A percentile compares a stretch with the other conserved stretches of the same genome.
These are phyloP conservation scores for Haliclona indistincta DNA, from an alignment of 37 sponge, comb jelly and placozoan genomes.

Conservation along the genomic window DNA sequence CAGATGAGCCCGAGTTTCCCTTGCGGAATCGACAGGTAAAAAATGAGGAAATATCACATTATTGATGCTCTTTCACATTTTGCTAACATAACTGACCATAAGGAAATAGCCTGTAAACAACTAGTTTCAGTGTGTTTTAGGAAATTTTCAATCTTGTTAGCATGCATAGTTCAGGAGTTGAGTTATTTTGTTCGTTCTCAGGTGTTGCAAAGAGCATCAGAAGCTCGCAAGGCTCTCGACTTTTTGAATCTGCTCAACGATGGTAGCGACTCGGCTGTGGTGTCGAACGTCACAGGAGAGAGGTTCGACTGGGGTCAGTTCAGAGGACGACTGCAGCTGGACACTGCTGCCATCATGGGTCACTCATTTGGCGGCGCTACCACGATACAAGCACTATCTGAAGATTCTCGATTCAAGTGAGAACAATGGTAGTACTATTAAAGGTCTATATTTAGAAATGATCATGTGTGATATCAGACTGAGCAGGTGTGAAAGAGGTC, in stretches of 20 bases:
- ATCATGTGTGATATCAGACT: no score
- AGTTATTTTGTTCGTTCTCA: no score
- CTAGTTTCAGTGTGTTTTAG: no score
- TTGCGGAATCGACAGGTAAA: slow-evolving; percentile 56
- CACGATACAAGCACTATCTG: slow-evolving; percentile 55
- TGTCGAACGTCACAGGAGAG: slow-evolving; percentile 29
- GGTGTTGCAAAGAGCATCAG: slow-evolving; percentile 26
- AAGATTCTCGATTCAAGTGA: slow-evolving; percentile 65
- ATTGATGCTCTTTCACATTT: neutral
- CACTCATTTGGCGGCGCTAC: slow-evolving; percentile 83
- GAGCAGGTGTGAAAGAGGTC: no score
- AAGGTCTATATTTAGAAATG: neutral
- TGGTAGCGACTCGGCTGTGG: slow-evolving; percentile 33
- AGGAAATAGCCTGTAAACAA: no score
- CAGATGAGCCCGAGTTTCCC: slow-evolving; percentile 38
- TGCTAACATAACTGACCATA: no score
- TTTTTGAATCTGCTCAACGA: slow-evolving; percentile 40
- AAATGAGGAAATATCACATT: neutral
- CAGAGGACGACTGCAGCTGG: slow-evolving; percentile 47
- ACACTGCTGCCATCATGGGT: slow-evolving; percentile 60
- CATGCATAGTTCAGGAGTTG: no score
- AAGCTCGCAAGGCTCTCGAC: slow-evolving; percentile 38
- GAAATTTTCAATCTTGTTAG: no score
- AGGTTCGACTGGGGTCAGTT: slow-evolving; percentile 53
- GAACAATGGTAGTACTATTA: neutral